phyloP scores from a whole-genome alignment of 2,797 vertebrate genomes.

The Champsocephalus esox region DNA sequence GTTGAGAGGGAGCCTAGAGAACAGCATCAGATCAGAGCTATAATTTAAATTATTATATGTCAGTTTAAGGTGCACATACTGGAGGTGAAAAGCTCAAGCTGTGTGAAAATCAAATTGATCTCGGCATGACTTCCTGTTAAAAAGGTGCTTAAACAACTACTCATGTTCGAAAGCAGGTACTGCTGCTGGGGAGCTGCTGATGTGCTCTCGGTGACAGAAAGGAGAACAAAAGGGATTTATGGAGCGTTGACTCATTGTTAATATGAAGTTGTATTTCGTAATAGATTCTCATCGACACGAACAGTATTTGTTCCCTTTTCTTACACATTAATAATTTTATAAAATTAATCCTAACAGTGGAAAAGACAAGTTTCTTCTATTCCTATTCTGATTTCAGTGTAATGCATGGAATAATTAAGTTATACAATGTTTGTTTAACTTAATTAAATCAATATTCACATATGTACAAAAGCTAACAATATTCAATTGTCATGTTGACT shows the following conservation, averaged over 20 bases:
- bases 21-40: not conserved
- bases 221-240: not conserved
- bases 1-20: slow-evolving; percentile 8
- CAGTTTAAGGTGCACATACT: slow-evolving; percentile 21
- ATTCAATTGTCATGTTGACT: not conserved
- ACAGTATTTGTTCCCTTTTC: slow-evolving; percentile 26
- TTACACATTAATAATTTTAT: slow-evolving; percentile 13
- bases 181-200: slow-evolving; percentile 12
- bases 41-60: slow-evolving; percentile 2
- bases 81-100: slow-evolving; percentile 28
- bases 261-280: slow-evolving; percentile 15
- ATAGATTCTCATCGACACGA: slow-evolving; percentile 1
- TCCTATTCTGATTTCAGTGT: not conserved
- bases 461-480: not conserved
- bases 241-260: not conserved
- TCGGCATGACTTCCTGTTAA: slow-evolving; percentile 32
- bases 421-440: not conserved
- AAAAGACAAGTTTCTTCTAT: not conserved
- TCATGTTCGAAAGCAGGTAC: slow-evolving; percentile 26
- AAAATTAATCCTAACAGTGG: slow-evolving; percentile 12
- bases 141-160: slow-evolving; percentile 57
- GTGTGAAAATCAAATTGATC: slow-evolving; percentile 43
- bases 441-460: slow-evolving; percentile 9
- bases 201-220: slow-evolving; percentile 3
- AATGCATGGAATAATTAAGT: not conserved